phyloP scores from a whole-genome alignment of 1,140 invertebrate species.

The Calliphora vicina region DNA sequence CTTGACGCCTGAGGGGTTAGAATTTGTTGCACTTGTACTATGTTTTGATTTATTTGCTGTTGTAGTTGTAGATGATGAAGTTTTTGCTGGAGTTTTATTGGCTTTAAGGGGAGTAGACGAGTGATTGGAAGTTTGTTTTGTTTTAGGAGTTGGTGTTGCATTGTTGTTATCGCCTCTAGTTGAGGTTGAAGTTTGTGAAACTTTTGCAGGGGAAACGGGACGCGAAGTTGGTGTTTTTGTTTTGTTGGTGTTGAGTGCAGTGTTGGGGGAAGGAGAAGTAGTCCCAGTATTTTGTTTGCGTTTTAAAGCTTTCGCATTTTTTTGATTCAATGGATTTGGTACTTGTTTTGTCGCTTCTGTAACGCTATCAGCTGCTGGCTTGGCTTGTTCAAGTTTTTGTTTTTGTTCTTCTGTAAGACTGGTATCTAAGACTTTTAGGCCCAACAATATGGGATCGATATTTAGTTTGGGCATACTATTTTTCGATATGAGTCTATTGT shows the following conservation, averaged over 20 bases:
- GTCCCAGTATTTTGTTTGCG: not conserved
- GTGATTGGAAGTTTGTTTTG: too few relatives aligned
- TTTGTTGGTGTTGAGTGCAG: not conserved
- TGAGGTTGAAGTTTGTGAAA: too few relatives aligned
- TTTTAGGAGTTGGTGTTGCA: not conserved
- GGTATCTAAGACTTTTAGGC: conserved; percentile 41
- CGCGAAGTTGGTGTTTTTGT: not conserved
- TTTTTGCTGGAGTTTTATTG: not conserved
- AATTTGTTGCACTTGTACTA: not conserved
- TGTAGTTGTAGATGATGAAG: not conserved
- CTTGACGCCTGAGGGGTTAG: not conserved
- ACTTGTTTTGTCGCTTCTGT: not conserved
- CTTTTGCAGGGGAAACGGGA: not conserved
- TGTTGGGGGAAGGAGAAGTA: not conserved
- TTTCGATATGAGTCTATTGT: conserved; percentile 52
- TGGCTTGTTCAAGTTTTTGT: conserved; percentile 37
- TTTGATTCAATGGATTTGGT: conserved; percentile 18
- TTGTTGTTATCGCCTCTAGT: too few relatives aligned
- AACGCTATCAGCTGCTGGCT: not conserved
- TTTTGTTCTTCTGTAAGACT: conserved; percentile 36
- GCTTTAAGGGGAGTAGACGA: not conserved
- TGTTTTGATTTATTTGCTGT: not conserved
- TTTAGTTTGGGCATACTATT: conserved; percentile 47
- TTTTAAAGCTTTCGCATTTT: conserved; percentile 1
- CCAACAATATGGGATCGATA: conserved; percentile 52